Evolutionary conservation across 2,113 vertebrate genomes (phyloP).

Genomic region (Phoenicopterus ruber): DNA sequence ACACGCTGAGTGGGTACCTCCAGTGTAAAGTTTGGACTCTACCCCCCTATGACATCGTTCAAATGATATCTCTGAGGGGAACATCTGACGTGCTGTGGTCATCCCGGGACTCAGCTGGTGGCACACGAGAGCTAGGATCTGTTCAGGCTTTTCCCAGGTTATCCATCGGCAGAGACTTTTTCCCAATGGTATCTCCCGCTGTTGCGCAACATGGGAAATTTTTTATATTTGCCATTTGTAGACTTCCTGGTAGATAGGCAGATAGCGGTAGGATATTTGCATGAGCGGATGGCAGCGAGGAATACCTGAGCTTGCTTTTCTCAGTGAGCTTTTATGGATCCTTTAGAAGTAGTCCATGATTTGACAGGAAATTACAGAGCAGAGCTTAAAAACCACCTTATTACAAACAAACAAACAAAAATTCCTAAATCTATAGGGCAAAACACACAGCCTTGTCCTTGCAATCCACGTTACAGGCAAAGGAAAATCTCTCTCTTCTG

Average conservation of each 20-base stretch:
- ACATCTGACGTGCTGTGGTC: not conserved
- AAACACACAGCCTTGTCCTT: not conserved
- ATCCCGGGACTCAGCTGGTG: not conserved
- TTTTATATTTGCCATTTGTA: not conserved
- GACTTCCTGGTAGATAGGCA: not conserved
- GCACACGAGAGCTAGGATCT: not conserved
- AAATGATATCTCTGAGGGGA: not conserved
- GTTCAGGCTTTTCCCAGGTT: not conserved
- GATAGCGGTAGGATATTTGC: not conserved
- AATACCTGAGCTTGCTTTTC: not conserved
- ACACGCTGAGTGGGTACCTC: no score
- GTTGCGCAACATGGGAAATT: not conserved
- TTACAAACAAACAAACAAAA: not conserved
- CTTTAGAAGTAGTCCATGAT: not conserved
- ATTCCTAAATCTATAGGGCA: not conserved
- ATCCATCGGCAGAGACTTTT: not conserved
- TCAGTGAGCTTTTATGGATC: not conserved
- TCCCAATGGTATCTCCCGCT: not conserved
- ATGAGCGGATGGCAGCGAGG: not conserved
- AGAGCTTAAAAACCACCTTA: not conserved
- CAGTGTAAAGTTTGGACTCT: not conserved
- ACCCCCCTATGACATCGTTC: fast-evolving
- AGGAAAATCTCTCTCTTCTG: not conserved
- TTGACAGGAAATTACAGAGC: not conserved
- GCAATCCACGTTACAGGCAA: not conserved